These are phyloP conservation scores for Alethe castanea DNA, from an alignment of 2,113 vertebrate species.

Conservation along the genomic window DNA sequence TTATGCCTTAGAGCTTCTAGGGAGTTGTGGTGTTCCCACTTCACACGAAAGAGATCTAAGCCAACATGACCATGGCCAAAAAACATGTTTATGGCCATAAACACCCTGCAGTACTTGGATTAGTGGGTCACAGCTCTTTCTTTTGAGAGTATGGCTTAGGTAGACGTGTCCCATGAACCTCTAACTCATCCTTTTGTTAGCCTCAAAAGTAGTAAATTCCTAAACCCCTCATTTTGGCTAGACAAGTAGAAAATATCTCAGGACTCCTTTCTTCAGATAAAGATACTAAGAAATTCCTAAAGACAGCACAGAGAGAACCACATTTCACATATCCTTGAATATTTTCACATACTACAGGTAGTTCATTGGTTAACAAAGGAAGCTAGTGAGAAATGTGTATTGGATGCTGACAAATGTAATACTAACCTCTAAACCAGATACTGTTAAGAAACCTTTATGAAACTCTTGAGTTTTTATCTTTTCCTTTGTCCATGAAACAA, in stretches of 20 bases:
- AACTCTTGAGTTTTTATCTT: not conserved
- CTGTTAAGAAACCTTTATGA: constrained; percentile 15
- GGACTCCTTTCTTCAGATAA: not conserved
- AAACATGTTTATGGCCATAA: not conserved
- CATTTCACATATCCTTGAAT: not conserved
- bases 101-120: not conserved
- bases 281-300: not conserved
- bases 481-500: not conserved
- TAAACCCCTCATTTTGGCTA: not conserved
- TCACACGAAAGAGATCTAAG: not conserved
- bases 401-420: not conserved
- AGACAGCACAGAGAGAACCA: not conserved
- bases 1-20: not conserved
- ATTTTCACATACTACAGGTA: not conserved
- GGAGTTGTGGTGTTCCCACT: not conserved
- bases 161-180: not conserved
- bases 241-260: not conserved
- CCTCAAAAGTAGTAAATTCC: not conserved
- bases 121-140: not conserved
- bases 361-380: not conserved
- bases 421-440: constrained; percentile 20
- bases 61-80: not conserved
- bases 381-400: not conserved
- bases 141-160: not conserved
- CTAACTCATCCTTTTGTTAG: not conserved